Evolutionary conservation across 2,888 invertebrate species (phyloP).

Genomic region (Chloroclystis v-ata): DNA sequence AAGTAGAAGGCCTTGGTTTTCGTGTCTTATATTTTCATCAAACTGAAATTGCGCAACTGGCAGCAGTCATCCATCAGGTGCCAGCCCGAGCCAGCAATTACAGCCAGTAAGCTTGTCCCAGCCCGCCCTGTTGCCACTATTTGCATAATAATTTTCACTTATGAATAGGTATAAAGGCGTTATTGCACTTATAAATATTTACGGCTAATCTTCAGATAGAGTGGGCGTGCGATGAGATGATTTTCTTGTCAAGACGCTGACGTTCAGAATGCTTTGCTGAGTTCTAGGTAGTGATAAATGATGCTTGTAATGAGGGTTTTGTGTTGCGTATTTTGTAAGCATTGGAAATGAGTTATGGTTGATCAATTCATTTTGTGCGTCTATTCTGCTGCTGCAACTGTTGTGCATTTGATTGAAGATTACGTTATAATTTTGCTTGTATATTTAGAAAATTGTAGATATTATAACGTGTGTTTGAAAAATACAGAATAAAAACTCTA

Average conservation of each 20-base stretch:
- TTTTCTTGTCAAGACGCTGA: slow-evolving; percentile 62
- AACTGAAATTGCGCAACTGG: background rate
- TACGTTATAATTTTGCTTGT: too few relatives aligned
- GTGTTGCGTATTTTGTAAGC: slow-evolving; percentile 38
- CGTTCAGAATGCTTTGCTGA: slow-evolving; percentile 49
- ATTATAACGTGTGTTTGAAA: too few relatives aligned
- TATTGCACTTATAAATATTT: slow-evolving; percentile 76
- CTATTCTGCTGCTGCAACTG: too few relatives aligned
- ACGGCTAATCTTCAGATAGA: slow-evolving; percentile 50
- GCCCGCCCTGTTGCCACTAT: slow-evolving; percentile 65
- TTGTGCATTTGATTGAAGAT: too few relatives aligned
- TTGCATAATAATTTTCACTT: slow-evolving; percentile 78
- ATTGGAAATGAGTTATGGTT: slow-evolving; percentile 28
- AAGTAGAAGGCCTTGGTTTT: too few relatives aligned
- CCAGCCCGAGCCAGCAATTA: slow-evolving; percentile 48
- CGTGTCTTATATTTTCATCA: background rate
- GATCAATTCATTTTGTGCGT: background rate
- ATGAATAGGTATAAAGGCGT: slow-evolving; percentile 75
- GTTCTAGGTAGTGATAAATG: slow-evolving; percentile 59
- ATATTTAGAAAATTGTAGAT: too few relatives aligned
- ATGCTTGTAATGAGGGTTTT: slow-evolving; percentile 58
- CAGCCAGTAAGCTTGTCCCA: slow-evolving; percentile 51
- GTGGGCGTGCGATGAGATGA: slow-evolving; percentile 54
- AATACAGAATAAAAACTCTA: too few relatives aligned
- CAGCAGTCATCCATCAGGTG: slow-evolving; percentile 21